phyloP scores from a whole-genome alignment of 2,113 vertebrate genomes.

The Camelus bactrianus region DNA sequence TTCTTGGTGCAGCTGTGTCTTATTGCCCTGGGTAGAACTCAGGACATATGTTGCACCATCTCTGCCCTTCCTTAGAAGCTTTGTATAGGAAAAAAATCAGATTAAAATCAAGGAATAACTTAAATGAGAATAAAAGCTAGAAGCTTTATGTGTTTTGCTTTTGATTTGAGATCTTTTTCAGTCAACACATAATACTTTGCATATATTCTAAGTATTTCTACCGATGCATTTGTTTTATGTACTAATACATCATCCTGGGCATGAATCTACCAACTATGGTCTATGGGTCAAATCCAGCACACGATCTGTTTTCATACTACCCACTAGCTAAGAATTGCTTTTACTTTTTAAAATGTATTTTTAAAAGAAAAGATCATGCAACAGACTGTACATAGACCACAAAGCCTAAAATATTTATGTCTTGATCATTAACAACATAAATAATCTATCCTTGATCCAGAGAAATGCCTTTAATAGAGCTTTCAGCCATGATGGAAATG shows the following conservation, averaged over 20 bases:
- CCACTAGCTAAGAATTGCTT: not conserved
- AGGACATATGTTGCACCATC: not conserved
- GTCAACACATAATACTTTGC: not conserved
- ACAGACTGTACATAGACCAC: not conserved
- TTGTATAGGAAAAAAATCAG: not conserved
- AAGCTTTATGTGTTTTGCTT: not conserved
- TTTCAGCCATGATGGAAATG: not conserved
- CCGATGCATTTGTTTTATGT: not conserved
- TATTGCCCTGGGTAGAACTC: not conserved
- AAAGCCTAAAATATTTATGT: not conserved
- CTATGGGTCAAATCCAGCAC: not conserved
- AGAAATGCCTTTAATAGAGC: not conserved
- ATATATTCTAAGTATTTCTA: not conserved
- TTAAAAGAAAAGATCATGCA: not conserved
- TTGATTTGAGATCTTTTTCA: not conserved
- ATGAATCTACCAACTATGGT: accelerated
- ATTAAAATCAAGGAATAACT: not conserved
- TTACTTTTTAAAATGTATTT: not conserved
- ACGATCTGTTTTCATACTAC: not conserved
- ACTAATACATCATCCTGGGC: not conserved
- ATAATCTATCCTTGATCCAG: not conserved
- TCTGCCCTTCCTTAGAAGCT: not conserved
- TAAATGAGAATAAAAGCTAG: not conserved
- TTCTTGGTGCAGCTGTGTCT: not conserved
- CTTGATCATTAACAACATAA: not conserved